Evolutionary conservation across 2,888 invertebrate species (phyloP), one percentile per base, ranked within the genome.

Genomic region (Girardia tigrina): DNA sequence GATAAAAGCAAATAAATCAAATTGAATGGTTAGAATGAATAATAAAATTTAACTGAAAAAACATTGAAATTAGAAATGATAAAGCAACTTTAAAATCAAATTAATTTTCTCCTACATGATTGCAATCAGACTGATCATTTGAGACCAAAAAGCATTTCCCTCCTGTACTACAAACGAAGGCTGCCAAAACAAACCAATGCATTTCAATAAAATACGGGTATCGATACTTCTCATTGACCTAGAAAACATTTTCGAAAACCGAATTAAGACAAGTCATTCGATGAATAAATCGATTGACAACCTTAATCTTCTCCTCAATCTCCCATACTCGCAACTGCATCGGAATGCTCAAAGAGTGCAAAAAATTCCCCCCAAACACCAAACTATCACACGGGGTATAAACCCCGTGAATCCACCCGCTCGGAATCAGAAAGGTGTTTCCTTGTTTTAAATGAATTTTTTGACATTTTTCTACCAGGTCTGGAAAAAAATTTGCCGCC

Each of bases 341-440:
- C 77, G 89, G 89, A 78, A 93, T 90, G 80, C 91, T 91, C 75
- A 90, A 88, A 26, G 88, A 89, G 81, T 92, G 92, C 42, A 94
- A 86, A 81, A 93, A 90, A 84, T 94, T 94, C 26, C 94, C 94
- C 0, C 94, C 94, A 83, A 94, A 93, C 28, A 93, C 93, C 14
- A 94, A 86, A 0, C 92, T 91, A 85, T 94, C 88, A 83, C 83
- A 82, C 0, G 92, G 91, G 0, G 93, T 93, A 79, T 90, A 88
- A 56, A 93, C 92, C 0, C 92, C 91, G 79, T 94, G 94, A 79
- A 94, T 91, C 94, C 94, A 94, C 0, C 93, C 94, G 6, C 91
- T 90, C 0, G 94, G 94, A 77, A 94, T 91, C 84, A 93, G 88
- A 82, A 94, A 87, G 0, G 93, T 93, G 83, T 93, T 90, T 0